Conservation (phyloP, 2,113 vertebrate genomes). For the human (Homo sapiens) region GRCh38 chr11:90296001-90296500, state of each 20-base stretch:
- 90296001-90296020: background rate
- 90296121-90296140: background rate
- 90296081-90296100: background rate
- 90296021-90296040: background rate
- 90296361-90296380: background rate
- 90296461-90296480: background rate
- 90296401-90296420: slow-evolving; percentile 25
- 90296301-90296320: background rate
- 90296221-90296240: background rate
- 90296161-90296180: background rate
- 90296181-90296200: background rate
- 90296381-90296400: slow-evolving; percentile 49
- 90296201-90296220: background rate
- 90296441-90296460: slow-evolving; percentile 56
- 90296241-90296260: background rate
- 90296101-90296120: background rate
- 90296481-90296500: background rate
- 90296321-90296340: background rate
- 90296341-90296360: slow-evolving; percentile 52
- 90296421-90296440: slow-evolving; percentile 66
- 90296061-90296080: background rate
- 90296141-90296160: no score
- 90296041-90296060: background rate
- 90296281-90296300: background rate
- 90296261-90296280: background rate